phyloP scores from a whole-genome alignment of 2,113 vertebrate genomes.

The Girardinichthys multiradiatus region DNA sequence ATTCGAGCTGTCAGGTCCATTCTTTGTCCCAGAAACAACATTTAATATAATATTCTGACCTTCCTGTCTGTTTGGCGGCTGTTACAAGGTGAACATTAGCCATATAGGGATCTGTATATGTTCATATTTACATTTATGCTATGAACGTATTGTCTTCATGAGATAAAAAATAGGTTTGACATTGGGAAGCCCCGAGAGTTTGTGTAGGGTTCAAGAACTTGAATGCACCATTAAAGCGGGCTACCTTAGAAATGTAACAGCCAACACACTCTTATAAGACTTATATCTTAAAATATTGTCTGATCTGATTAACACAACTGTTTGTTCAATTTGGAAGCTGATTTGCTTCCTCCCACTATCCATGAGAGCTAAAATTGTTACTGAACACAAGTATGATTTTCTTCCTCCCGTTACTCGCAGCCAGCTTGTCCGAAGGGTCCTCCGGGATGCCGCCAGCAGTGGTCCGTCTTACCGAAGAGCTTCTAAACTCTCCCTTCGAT shows the following conservation, averaged over 20 bases:
- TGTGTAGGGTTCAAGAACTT: background rate
- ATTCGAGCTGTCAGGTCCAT: background rate
- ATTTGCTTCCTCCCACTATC: background rate
- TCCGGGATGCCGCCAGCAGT: conserved; percentile 27
- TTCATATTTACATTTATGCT: too few relatives aligned
- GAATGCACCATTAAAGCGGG: conserved; percentile 13
- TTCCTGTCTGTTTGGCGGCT: background rate
- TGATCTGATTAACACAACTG: background rate
- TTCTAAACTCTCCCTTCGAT: conserved; percentile 15
- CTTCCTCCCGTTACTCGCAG: background rate
- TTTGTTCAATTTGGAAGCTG: conserved; percentile 14
- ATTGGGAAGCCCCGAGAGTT: background rate
- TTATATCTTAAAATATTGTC: conserved; percentile 6
- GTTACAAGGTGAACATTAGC: background rate
- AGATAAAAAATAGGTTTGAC: background rate
- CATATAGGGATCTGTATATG: background rate
- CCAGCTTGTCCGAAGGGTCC: conserved; percentile 42
- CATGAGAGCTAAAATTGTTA: background rate
- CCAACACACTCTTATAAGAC: background rate
- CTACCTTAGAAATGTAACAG: background rate
- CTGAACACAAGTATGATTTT: conserved; percentile 3
- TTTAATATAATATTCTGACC: background rate
- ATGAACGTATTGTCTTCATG: too few relatives aligned
- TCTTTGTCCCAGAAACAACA: too few relatives aligned
- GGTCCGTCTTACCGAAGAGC: conserved; percentile 22